Conservation (phyloP, 2,888 invertebrate species). For the Linyphia triangularis region DNA sequence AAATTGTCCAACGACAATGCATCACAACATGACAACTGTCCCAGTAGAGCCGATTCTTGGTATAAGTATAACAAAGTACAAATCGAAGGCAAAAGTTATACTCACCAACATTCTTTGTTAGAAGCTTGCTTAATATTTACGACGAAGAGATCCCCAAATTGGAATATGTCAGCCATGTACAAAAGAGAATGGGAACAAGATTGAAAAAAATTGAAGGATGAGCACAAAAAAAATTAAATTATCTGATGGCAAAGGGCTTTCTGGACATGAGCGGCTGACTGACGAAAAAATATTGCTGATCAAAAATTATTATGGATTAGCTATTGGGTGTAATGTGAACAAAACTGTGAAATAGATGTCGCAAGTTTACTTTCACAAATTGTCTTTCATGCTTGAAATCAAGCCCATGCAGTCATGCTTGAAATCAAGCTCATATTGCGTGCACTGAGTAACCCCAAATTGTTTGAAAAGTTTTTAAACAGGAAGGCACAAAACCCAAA, state of each 20-base stretch:
- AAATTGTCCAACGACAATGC: neutral
- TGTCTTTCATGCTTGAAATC: no score
- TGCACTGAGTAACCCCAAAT: neutral
- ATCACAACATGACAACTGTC: conserved; percentile 11
- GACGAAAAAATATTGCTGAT: neutral
- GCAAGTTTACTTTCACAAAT: conserved; percentile 20
- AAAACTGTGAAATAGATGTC: neutral
- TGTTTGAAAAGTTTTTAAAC: neutral
- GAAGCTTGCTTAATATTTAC: no score
- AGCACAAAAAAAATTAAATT: neutral
- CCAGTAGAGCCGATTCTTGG: neutral
- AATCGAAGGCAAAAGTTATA: neutral
- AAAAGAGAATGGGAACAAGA: neutral
- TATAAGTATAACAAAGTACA: neutral
- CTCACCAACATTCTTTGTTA: conserved; percentile 15
- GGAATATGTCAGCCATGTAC: no score
- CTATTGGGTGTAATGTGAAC: neutral
- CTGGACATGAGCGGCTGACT: neutral
- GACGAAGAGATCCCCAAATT: neutral
- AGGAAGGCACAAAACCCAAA: neutral
- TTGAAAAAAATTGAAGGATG: neutral
- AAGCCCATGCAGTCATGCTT: neutral
- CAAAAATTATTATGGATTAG: neutral
- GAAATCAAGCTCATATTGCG: neutral
- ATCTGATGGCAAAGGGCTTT: neutral